Conservation (phyloP, 2,888 invertebrate genomes). For the Muscina levida region DNA sequence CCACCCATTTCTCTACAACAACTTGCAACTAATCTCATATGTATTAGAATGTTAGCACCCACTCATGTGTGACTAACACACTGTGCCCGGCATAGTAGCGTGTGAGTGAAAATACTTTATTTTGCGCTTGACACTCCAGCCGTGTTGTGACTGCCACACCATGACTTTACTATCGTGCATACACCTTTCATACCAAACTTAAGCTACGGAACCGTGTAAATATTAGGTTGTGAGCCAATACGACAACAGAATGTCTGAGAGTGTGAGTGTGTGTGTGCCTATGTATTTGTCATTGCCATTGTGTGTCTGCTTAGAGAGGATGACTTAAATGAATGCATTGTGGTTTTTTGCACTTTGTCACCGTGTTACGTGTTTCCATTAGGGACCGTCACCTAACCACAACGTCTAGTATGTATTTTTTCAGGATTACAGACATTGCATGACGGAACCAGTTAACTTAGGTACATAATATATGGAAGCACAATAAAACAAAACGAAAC, state of each 20-base stretch:
- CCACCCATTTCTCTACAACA: too few relatives aligned
- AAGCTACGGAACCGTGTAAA: not conserved
- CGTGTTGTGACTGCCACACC: not conserved
- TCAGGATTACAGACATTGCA: not conserved
- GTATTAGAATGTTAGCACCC: too few relatives aligned
- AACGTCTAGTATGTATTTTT: slow-evolving; percentile 32
- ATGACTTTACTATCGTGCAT: not conserved
- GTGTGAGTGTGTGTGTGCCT: not conserved
- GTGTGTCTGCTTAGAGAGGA: not conserved
- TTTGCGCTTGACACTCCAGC: too few relatives aligned
- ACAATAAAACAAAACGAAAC: too few relatives aligned
- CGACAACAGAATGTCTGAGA: not conserved
- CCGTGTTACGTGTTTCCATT: slow-evolving; percentile 51
- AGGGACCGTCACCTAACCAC: slow-evolving; percentile 52
- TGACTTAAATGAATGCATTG: slow-evolving; percentile 55
- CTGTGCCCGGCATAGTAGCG: not conserved
- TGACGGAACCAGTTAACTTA: too few relatives aligned
- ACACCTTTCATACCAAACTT: not conserved
- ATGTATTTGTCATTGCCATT: not conserved
- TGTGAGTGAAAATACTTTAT: not conserved
- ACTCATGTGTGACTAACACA: too few relatives aligned
- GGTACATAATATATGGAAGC: too few relatives aligned
- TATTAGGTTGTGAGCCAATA: too few relatives aligned
- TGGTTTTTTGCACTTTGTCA: slow-evolving; percentile 49
- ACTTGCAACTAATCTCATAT: too few relatives aligned